These are phyloP conservation scores for Cherax destructor DNA, from an alignment of 1,140 invertebrate species.

Conservation along the genomic window DNA sequence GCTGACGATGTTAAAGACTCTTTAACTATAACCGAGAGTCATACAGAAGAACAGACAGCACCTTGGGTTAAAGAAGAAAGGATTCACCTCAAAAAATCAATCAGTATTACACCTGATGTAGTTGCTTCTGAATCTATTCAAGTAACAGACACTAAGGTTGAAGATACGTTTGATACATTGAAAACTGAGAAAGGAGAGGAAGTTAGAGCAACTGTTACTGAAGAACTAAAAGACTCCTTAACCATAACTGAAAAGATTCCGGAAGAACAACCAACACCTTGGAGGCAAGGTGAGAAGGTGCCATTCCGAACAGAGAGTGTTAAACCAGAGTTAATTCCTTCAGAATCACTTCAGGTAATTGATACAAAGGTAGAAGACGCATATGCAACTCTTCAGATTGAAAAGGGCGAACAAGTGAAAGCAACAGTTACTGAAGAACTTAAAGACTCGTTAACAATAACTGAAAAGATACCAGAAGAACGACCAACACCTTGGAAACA, in stretches of 20 bases:
- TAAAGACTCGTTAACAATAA: slow-evolving; percentile 32
- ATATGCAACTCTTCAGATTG: slow-evolving; percentile 24
- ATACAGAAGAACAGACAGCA: slow-evolving; percentile 41
- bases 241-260: slow-evolving; percentile 44
- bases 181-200: slow-evolving; percentile 33
- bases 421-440: slow-evolving; percentile 49
- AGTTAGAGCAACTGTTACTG: slow-evolving; percentile 55
- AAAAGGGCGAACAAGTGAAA: slow-evolving; percentile 44
- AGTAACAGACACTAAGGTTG: slow-evolving; percentile 49
- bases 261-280: slow-evolving; percentile 30
- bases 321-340: slow-evolving; percentile 19
- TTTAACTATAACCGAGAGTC: slow-evolving; percentile 58
- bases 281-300: slow-evolving; percentile 32
- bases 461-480: slow-evolving; percentile 45
- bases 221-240: slow-evolving; percentile 37
- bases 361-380: slow-evolving; percentile 40
- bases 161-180: slow-evolving; percentile 34
- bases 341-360: slow-evolving; percentile 27
- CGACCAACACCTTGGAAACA: slow-evolving; percentile 17
- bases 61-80: slow-evolving; percentile 47
- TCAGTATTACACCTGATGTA: slow-evolving; percentile 44
- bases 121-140: slow-evolving; percentile 53
- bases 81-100: slow-evolving; percentile 37
- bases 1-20: slow-evolving; percentile 51
- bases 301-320: slow-evolving; percentile 40